Base-by-base conservation (phyloP, 1,140 invertebrate genomes). In the Drosophila sechellia region DNA sequence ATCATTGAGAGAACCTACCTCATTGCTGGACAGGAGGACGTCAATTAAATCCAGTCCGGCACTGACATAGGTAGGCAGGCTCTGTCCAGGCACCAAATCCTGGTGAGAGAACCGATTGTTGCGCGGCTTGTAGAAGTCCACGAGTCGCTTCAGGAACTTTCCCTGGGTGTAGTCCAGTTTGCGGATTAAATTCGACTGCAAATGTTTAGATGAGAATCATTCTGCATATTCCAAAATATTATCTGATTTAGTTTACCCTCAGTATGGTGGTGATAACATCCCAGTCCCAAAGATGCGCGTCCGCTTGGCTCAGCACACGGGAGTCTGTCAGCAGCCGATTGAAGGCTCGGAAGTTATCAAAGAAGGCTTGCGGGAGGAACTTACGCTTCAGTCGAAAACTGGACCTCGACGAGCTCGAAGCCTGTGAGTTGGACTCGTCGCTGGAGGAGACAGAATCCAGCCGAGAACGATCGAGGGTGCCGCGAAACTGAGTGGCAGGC, bases 101-200 rank as follows among this genome's bases (percentile, higher is more conserved):
- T 92, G 96, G 80, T 94, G 98, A 93, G 92, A 98, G 92, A 97
- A 98, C 54, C 95, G 95, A 91, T 98, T 97, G 55, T 95, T 96
- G 15, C 96, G 96, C 0, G 98, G 98, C 90, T 96, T 96, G 86
- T 96, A 97, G 91, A 98, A 99, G 68, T 96, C 95, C 1, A 98
- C 93, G 3, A 99, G 93, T 35, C 96, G 95, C 65, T 96, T 95
- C 1, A 98, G 93, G 93, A 98, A 98, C n/a, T 94, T 89, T 49
- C 94, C 95, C 89, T 96, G 95, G 58, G 95, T 95, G 39, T 95
- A 95, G 86, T 98, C 96, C 50, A 95, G 93, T n/a, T 96, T 91
- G 72, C 94, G 94, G 76, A 94, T 93, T 35, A 79, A 49, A 70
- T 83, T 90, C 17, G 83, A 90, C 87, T 92, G 57, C 0, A 45